A percentile compares a stretch with the other conserved stretches of the same genome.
These are phyloP conservation scores for Achroia grisella DNA, from an alignment of 1,140 invertebrate species.

Conservation along the genomic window DNA sequence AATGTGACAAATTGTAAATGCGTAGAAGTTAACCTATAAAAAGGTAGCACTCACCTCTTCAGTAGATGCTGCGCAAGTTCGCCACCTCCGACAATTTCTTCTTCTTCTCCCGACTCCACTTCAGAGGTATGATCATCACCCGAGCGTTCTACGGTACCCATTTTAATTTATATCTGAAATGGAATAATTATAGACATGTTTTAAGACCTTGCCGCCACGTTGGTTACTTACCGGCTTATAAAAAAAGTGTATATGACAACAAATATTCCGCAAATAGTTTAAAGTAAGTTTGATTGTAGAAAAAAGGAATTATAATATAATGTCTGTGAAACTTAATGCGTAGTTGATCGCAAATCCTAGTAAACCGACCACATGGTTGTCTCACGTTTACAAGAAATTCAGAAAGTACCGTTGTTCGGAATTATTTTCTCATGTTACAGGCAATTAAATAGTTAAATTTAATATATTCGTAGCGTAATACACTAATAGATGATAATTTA, in stretches of 20 bases:
- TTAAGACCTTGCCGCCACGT: conserved; percentile 49
- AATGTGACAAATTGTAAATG: background rate
- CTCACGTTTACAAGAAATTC: conserved; percentile 7
- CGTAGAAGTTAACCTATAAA: conserved; percentile 20
- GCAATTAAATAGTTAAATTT: no score
- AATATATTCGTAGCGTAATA: background rate
- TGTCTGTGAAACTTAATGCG: conserved; percentile 42
- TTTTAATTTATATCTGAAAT: conserved; percentile 45
- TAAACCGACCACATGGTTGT: conserved; percentile 58
- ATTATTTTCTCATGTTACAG: background rate
- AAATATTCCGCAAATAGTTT: no score
- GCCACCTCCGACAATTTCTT: conserved; percentile 52
- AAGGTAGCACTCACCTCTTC: conserved; percentile 38
- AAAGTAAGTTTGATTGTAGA: no score
- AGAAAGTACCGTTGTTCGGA: background rate
- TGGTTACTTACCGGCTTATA: conserved; percentile 36
- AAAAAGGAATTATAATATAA: background rate
- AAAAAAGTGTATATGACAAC: background rate
- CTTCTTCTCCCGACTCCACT: conserved; percentile 63
- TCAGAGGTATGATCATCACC: conserved; percentile 58
- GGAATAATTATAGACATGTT: conserved; percentile 29
- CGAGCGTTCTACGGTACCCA: conserved; percentile 61
- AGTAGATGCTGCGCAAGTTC: conserved; percentile 54
- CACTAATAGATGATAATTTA: background rate
- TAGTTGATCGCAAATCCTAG: conserved; percentile 47